Evolutionary conservation across 1,140 invertebrate genomes (phyloP).

Genomic region (Aradophagus sp.): DNA sequence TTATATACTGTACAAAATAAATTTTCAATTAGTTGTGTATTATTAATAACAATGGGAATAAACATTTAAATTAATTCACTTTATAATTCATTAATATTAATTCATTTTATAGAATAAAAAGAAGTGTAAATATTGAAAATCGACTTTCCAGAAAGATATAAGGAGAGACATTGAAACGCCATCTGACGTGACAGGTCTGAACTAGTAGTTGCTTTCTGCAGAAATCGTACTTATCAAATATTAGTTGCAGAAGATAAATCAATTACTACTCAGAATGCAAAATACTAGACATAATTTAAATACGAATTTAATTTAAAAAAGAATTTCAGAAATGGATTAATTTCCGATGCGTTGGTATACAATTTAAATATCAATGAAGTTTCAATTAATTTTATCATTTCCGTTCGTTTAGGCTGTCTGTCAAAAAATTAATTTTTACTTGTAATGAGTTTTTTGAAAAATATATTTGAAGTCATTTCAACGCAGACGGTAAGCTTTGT

Average conservation of each 20-base stretch:
- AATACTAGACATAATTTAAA: too few relatives aligned
- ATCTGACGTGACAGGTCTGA: slow-evolving; percentile 1
- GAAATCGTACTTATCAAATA: slow-evolving; percentile 36
- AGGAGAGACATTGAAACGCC: slow-evolving; percentile 23
- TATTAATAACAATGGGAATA: too few relatives aligned
- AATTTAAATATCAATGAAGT: slow-evolving; percentile 5
- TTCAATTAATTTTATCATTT: slow-evolving; percentile 8
- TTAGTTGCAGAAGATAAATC: background rate
- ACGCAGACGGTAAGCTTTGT: slow-evolving; percentile 29
- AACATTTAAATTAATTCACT: too few relatives aligned
- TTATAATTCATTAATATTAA: too few relatives aligned
- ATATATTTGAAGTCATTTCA: slow-evolving; percentile 32
- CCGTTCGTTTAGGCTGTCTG: slow-evolving; percentile 8
- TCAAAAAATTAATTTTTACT: slow-evolving; percentile 25
- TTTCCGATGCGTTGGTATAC: too few relatives aligned
- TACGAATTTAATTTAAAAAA: too few relatives aligned
- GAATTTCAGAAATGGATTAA: too few relatives aligned
- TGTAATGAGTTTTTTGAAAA: slow-evolving; percentile 25
- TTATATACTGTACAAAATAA: too few relatives aligned
- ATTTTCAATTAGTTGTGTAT: too few relatives aligned
- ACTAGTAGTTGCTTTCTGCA: slow-evolving; percentile 3
- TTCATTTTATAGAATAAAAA: too few relatives aligned
- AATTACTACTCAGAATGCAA: background rate
- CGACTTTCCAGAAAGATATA: too few relatives aligned
- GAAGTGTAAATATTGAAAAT: too few relatives aligned